Evolutionary conservation across 2,797 vertebrate species (phyloP), one percentile per base, ranked within the genome.

Genomic region (Denticeps clupeoides): DNA sequence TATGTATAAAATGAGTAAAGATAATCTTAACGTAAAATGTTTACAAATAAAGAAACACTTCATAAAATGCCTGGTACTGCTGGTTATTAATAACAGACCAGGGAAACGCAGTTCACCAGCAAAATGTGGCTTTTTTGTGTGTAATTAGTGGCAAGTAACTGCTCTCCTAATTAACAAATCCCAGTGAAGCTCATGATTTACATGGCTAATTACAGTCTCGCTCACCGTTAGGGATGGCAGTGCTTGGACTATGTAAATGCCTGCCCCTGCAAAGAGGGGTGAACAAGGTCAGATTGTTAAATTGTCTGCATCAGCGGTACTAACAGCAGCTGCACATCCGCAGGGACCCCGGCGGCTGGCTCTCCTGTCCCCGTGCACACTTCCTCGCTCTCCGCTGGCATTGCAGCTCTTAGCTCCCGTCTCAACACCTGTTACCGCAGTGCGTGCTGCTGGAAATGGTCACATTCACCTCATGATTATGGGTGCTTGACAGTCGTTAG

Each of bases 171-270:
- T 60, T 35, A 62, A 55, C 7, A 33, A 45, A 59, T 42, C 45
- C 58, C 28, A 50, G 49, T 49, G 31, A 29, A 31, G 42, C 22
- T 29, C 58, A 62, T 59, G 55, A 65, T 63, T 57, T 63, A 59
- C 54, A 62, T 49, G 23, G 49, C 41, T 65, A 68, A 65, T 64
- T 64, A 62, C 31, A 47, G 53, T 41, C 40, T 58, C 51, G 48
- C 49, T 24, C 45, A 56, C 37, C n/a, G 28, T 47, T 49, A 44
- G 12, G 43, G 49, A 31, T 32, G n/a, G 18, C 44, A 33, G 41
- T 44, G 45, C 24, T 41, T 15, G 18, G 44, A 25, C 44, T 55
- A 50, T 53, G 56, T 49, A 55, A 54, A 62, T 57, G 7, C 45
- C 50, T 32, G 48, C 40, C 33, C 48, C 32, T 35, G 32, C 40